A percentile compares a stretch with the other conserved stretches of the same genome.
Evolutionary conservation across 2,888 invertebrate species (phyloP).

Genomic region (Venusia cambrica): DNA sequence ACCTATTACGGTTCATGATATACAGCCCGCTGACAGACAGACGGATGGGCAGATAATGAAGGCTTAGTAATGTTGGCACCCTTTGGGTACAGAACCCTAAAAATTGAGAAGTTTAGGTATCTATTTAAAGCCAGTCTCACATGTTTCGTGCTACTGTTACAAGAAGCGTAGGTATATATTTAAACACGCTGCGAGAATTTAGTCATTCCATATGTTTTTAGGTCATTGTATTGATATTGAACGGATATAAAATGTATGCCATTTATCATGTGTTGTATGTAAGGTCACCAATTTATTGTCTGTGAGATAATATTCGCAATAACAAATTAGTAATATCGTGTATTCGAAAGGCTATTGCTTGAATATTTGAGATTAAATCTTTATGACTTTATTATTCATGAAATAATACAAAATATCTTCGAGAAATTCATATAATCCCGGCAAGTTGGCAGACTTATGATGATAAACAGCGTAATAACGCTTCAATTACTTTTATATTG

Average conservation of each 20-base stretch:
- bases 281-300: slow-evolving; percentile 1
- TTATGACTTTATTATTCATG: slow-evolving; percentile 1
- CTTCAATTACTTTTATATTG: slow-evolving; percentile 4
- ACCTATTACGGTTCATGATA: too few species aligned
- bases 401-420: not conserved
- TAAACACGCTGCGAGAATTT: not conserved
- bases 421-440: not conserved
- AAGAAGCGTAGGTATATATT: too few species aligned
- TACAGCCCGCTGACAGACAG: too few species aligned
- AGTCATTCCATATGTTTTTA: slow-evolving; percentile 4
- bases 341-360: too few species aligned
- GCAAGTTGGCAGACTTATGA: not conserved
- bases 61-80: too few species aligned
- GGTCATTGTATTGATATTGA: slow-evolving; percentile 5
- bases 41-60: too few species aligned
- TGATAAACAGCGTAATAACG: not conserved
- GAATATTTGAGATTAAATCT: too few species aligned
- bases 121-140: too few species aligned
- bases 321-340: too few species aligned
- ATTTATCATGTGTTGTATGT: slow-evolving; percentile 2
- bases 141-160: too few species aligned
- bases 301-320: slow-evolving; percentile 1
- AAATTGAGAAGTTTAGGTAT: too few species aligned
- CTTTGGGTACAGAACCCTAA: too few species aligned
- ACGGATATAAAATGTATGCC: slow-evolving; percentile 7